phyloP scores from a whole-genome alignment of 2,113 vertebrate species.

The Hassar affinis region DNA sequence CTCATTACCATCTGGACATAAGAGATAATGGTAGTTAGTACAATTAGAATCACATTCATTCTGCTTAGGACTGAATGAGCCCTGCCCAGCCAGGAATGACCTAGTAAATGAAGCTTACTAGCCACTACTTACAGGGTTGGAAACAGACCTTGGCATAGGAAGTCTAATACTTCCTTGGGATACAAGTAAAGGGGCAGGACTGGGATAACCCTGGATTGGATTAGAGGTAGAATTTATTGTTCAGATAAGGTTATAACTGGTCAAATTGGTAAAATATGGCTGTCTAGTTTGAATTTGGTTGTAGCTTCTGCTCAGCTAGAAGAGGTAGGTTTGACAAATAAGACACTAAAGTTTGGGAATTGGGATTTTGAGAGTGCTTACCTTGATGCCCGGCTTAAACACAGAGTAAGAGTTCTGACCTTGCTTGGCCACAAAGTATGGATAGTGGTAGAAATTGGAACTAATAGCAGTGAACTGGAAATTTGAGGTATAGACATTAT shows the following conservation, averaged over 20 bases:
- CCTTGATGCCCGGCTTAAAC: not conserved
- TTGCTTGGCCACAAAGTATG: not conserved
- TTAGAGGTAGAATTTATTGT: not conserved
- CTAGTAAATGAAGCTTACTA: slow-evolving; percentile 1
- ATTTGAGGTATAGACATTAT: not conserved
- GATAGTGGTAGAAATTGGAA: not conserved
- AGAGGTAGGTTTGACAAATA: not conserved
- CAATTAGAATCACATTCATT: not conserved
- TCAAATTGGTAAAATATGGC: too few relatives aligned
- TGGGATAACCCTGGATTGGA: not conserved
- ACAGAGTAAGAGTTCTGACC: not conserved
- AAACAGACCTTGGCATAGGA: not conserved
- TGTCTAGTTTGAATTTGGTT: not conserved
- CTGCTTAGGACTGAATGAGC: not conserved
- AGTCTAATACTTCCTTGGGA: not conserved
- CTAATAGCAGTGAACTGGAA: not conserved
- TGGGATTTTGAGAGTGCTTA: not conserved
- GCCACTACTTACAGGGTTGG: not conserved
- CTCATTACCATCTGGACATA: not conserved
- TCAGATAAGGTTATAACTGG: not conserved
- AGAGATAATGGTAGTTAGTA: not conserved
- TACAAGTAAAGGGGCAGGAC: not conserved
- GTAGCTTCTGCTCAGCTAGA: too few relatives aligned
- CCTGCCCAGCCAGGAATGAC: not conserved
- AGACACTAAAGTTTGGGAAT: not conserved